Conservation (phyloP, 2,113 vertebrate genomes). For the Setophaga coronata region DNA sequence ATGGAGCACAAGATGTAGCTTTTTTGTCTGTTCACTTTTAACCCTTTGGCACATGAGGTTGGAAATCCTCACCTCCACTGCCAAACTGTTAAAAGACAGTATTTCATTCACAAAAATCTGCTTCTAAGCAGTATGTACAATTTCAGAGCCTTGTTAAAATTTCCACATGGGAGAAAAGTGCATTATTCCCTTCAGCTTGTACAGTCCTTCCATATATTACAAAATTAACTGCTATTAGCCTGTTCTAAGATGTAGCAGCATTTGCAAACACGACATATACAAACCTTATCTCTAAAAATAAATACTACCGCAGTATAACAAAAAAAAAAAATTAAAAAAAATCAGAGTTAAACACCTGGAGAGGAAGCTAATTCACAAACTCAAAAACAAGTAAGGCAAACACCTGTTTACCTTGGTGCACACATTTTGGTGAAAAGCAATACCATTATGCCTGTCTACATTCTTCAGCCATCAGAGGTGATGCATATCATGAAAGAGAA, state of each 20-base stretch:
- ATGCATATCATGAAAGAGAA: slow-evolving; percentile 75
- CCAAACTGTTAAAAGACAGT: slow-evolving; percentile 62
- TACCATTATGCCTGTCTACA: slow-evolving; percentile 86
- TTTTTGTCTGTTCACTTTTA: background rate
- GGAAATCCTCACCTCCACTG: slow-evolving; percentile 38
- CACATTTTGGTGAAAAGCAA: slow-evolving; percentile 80
- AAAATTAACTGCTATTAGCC: slow-evolving; percentile 71
- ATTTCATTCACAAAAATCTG: slow-evolving; percentile 62
- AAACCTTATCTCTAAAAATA: slow-evolving; percentile 80
- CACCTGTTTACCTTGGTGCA: slow-evolving; percentile 75
- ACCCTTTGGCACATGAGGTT: slow-evolving; percentile 49
- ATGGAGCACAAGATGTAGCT: slow-evolving; percentile 9
- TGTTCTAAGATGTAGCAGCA: slow-evolving; percentile 73
- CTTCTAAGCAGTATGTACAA: slow-evolving; percentile 58
- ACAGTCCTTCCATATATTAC: slow-evolving; percentile 74
- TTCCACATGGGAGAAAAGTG: slow-evolving; percentile 74
- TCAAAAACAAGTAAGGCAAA: slow-evolving; percentile 74
- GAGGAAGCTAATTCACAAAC: slow-evolving; percentile 72
- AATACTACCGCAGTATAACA: slow-evolving; percentile 80
- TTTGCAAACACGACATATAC: slow-evolving; percentile 77
- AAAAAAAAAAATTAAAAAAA: background rate
- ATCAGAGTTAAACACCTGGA: slow-evolving; percentile 69
- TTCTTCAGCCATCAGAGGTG: slow-evolving; percentile 92
- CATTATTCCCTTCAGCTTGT: slow-evolving; percentile 72
- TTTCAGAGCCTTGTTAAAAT: slow-evolving; percentile 70